Evolutionary conservation across 2,797 vertebrate genomes (phyloP).

Genomic region (Myioborus melanocephalus): DNA sequence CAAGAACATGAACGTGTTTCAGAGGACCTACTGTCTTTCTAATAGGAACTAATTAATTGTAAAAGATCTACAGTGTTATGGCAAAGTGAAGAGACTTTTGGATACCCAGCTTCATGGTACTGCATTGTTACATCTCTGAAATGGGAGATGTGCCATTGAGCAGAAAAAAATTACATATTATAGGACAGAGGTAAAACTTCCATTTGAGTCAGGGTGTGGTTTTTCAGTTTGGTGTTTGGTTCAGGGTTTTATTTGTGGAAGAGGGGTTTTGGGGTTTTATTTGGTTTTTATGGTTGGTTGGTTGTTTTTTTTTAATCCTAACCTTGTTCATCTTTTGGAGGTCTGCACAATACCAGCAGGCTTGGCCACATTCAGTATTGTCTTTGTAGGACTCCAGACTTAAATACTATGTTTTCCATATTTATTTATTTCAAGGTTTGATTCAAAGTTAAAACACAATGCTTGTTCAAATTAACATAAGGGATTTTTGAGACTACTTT

Average conservation of each 20-base stretch:
- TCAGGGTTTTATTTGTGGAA: not conserved
- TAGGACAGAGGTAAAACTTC: not conserved
- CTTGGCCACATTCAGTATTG: not conserved
- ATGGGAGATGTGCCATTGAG: not conserved
- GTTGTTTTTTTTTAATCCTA: not conserved
- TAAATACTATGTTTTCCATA: not conserved
- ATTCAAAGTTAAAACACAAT: constrained; percentile 5
- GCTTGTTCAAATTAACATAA: not conserved
- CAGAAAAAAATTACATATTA: not conserved
- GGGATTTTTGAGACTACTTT: not conserved
- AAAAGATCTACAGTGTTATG: not conserved
- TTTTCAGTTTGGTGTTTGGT: not conserved
- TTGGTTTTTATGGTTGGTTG: not conserved
- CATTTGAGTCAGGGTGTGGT: not conserved
- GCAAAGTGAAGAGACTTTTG: not conserved
- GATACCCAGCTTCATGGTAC: not conserved
- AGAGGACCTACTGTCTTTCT: not conserved
- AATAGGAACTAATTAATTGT: not conserved
- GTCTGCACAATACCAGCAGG: not conserved
- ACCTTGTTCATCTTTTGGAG: not conserved
- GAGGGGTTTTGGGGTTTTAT: not conserved
- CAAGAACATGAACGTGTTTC: not conserved
- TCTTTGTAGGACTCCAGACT: not conserved
- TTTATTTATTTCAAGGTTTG: constrained; percentile 56
- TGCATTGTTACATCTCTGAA: not conserved